A percentile compares a stretch with the other conserved stretches of the same genome.
These are phyloP conservation scores for Mormyrus iriodes DNA, from an alignment of 2,113 vertebrate genomes.

Conservation along the genomic window DNA sequence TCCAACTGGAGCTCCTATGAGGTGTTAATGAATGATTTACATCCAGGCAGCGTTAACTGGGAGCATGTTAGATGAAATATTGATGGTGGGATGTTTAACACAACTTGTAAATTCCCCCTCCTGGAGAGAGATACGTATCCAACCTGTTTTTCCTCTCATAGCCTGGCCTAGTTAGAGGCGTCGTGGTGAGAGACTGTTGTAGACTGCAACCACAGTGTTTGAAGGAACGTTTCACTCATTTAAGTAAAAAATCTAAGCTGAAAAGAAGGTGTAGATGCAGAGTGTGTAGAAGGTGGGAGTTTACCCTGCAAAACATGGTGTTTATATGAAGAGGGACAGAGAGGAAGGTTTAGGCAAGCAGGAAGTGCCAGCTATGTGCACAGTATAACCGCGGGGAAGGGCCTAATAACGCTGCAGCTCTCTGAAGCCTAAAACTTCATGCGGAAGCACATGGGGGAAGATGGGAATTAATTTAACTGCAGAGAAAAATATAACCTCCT, in stretches of 20 bases:
- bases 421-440: not conserved
- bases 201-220: not conserved
- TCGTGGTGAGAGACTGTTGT: not conserved
- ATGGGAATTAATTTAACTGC: not conserved
- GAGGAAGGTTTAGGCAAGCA: not conserved
- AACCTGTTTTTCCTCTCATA: not conserved
- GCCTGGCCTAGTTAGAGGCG: not conserved
- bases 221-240: not conserved
- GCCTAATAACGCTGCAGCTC: not conserved
- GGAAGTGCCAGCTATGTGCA: not conserved
- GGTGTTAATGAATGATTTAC: constrained; percentile 2
- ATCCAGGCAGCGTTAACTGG: not conserved
- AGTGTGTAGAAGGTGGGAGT: not conserved
- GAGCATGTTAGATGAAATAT: constrained; percentile 6
- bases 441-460: not conserved
- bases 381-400: not conserved
- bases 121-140: constrained; percentile 14
- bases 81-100: not conserved
- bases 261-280: not conserved
- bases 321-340: not conserved
- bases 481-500: not conserved
- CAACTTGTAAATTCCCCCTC: not conserved
- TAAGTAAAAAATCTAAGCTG: not conserved
- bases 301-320: not conserved
- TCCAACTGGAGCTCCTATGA: not conserved